Evolutionary conservation across 2,797 vertebrate species (phyloP).

Genomic region (Vespertilio murinus): DNA sequence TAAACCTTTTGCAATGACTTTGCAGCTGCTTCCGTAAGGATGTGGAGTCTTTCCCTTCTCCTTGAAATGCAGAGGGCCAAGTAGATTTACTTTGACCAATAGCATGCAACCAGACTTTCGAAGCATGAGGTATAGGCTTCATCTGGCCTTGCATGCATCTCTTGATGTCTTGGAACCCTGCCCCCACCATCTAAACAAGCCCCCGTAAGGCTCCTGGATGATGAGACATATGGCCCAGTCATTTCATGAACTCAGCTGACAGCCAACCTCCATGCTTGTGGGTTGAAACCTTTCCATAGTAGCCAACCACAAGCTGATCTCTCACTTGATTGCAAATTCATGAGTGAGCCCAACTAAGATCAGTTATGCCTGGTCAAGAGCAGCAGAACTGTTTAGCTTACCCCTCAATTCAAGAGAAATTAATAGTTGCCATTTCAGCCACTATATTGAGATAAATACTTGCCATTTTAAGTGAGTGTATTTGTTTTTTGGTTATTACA

Average conservation of each 20-base stretch:
- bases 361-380: background rate
- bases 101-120: background rate
- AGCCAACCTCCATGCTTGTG: background rate
- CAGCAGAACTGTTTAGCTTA: background rate
- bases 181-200: background rate
- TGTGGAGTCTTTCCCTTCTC: background rate
- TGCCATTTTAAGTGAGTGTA: background rate
- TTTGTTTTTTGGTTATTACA: background rate
- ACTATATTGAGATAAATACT: background rate
- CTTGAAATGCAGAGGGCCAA: background rate
- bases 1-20: background rate
- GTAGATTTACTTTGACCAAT: background rate
- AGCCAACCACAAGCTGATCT: background rate
- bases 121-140: background rate
- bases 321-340: background rate
- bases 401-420: background rate
- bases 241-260: background rate
- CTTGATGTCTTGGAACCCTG: background rate
- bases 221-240: background rate
- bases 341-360: background rate
- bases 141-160: background rate
- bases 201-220: background rate
- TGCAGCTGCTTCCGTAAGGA: background rate
- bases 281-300: background rate
- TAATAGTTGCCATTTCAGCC: background rate